Evolutionary conservation across 2,113 vertebrate genomes (phyloP).

Genomic region (Entosphenus tridentatus): DNA sequence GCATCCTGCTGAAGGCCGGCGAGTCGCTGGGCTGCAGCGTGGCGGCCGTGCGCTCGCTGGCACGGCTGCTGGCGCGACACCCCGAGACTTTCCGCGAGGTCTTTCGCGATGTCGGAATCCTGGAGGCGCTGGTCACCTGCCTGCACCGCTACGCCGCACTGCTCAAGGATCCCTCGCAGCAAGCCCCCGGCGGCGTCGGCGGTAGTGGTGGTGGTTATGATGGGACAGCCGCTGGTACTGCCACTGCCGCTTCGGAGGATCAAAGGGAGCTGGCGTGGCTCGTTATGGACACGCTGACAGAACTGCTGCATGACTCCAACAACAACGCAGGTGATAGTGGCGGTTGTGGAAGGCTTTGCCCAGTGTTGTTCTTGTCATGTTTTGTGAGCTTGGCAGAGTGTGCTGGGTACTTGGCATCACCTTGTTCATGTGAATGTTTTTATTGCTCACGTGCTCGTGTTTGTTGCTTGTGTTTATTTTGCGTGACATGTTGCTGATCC

Average conservation of each 20-base stretch:
- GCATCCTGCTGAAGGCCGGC: slow-evolving; percentile 79
- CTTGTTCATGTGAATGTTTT: too few species aligned
- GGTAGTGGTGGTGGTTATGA: background rate
- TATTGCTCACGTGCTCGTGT: too few species aligned
- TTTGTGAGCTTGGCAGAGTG: too few species aligned
- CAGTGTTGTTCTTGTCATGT: too few species aligned
- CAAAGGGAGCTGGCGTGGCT: slow-evolving; percentile 79
- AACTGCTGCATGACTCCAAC: slow-evolving; percentile 76
- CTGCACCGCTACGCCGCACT: slow-evolving; percentile 94
- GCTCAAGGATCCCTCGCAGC: slow-evolving; percentile 67
- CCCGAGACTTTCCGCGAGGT: slow-evolving; percentile 87
- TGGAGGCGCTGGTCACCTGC: slow-evolving; percentile 91
- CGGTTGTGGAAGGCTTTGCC: too few species aligned
- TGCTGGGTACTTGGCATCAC: too few species aligned
- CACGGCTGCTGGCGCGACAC: slow-evolving; percentile 57
- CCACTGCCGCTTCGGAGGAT: slow-evolving; percentile 39
- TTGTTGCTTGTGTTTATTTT: too few species aligned
- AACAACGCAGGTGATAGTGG: slow-evolving; percentile 47
- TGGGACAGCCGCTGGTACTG: background rate
- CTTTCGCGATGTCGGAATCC: slow-evolving; percentile 78
- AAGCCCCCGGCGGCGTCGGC: background rate
- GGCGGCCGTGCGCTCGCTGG: slow-evolving; percentile 50
- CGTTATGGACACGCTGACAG: slow-evolving; percentile 87
- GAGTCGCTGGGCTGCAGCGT: slow-evolving; percentile 67
- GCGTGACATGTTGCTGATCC: too few species aligned